phyloP scores from a whole-genome alignment of 2,888 invertebrate species.

The Archips xylosteana region DNA sequence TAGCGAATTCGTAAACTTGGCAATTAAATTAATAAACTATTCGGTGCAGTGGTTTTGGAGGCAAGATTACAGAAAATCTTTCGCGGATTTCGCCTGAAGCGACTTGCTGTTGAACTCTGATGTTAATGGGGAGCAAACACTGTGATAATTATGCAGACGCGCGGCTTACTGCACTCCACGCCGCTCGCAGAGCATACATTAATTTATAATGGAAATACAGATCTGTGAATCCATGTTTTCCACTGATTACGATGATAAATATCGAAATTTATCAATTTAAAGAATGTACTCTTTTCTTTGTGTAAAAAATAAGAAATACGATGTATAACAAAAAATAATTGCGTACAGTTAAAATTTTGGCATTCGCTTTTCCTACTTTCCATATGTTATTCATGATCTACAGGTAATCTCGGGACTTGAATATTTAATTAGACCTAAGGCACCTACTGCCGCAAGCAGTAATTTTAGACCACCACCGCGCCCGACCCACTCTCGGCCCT shows the following conservation, averaged over 20 bases:
- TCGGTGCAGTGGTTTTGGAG: conserved; percentile 25
- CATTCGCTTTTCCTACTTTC: background rate
- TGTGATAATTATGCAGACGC: conserved; percentile 65
- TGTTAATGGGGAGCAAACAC: conserved; percentile 64
- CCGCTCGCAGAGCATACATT: background rate
- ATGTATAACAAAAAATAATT: no score
- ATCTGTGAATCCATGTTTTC: background rate
- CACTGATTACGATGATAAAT: background rate
- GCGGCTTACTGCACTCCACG: conserved; percentile 48
- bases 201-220: conserved; percentile 3
- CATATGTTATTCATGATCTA: background rate
- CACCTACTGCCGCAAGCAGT: conserved; percentile 19
- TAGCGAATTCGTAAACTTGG: background rate
- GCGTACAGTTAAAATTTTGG: background rate
- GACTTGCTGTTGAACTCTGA: conserved; percentile 53
- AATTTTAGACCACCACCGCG: conserved; percentile 32
- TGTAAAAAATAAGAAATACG: background rate
- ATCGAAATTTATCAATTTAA: background rate
- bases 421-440: conserved; percentile 14
- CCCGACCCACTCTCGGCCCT: conserved; percentile 25
- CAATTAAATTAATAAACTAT: conserved; percentile 1
- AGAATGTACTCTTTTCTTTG: no score
- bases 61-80: conserved; percentile 49
- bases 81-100: conserved; percentile 50
- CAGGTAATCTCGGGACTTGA: background rate